These are phyloP conservation scores for Gonatopus flavifemur DNA, from an alignment of 1,140 invertebrate genomes.

Conservation along the genomic window DNA sequence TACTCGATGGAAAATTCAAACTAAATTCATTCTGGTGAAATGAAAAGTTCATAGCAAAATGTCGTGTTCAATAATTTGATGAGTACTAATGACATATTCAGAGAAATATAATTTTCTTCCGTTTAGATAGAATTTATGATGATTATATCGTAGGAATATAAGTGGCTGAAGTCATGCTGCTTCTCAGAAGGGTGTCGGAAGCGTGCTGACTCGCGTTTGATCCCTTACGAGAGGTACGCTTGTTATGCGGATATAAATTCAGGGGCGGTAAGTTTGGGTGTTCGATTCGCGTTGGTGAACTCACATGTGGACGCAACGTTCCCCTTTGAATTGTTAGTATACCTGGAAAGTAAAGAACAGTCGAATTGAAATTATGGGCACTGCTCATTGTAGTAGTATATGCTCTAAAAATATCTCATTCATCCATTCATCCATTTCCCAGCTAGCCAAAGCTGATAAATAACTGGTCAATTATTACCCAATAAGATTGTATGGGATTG, in stretches of 20 bases:
- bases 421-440: too few species aligned
- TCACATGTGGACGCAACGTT: conserved; percentile 63
- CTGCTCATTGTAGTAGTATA: too few species aligned
- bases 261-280: conserved; percentile 76
- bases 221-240: conserved; percentile 56
- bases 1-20: too few species aligned
- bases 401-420: too few species aligned
- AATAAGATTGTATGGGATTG: not conserved
- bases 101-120: not conserved
- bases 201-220: conserved; percentile 63
- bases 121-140: too few species aligned
- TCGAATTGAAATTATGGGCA: too few species aligned
- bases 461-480: not conserved
- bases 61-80: too few species aligned
- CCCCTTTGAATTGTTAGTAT: conserved; percentile 35
- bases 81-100: not conserved
- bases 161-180: conserved; percentile 42
- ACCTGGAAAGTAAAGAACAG: conserved; percentile 26
- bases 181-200: conserved; percentile 60
- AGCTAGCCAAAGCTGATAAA: too few species aligned
- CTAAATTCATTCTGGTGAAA: too few species aligned
- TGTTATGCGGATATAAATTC: conserved; percentile 67
- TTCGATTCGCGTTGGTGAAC: conserved; percentile 77
- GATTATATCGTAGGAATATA: conserved; percentile 51
- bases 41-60: too few species aligned